Evolutionary conservation across 1,140 invertebrate genomes (phyloP).

Genomic region (Hyles vespertilio): DNA sequence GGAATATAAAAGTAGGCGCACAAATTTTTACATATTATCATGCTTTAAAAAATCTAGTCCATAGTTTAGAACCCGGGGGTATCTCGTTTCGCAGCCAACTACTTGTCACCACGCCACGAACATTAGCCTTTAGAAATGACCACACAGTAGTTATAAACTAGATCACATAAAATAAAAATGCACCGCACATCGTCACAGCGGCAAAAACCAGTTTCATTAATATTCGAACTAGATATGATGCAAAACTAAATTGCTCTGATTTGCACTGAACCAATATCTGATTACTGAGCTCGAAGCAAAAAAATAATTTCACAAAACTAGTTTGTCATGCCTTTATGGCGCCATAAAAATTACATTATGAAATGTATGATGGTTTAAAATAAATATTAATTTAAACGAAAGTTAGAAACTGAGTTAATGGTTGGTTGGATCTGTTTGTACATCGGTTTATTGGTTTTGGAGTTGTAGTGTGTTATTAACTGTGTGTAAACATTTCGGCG

Average conservation of each 20-base stretch:
- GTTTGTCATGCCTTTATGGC: conserved; percentile 10
- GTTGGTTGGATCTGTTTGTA: conserved; percentile 6
- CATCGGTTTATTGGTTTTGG: conserved; percentile 1
- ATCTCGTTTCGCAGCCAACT: too few relatives aligned
- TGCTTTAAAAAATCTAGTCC: too few relatives aligned
- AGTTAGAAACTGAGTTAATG: conserved; percentile 11
- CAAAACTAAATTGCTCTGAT: conserved; percentile 9
- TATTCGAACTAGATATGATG: conserved; percentile 7
- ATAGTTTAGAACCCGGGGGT: too few relatives aligned
- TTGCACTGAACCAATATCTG: conserved; percentile 11
- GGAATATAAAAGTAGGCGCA: too few relatives aligned
- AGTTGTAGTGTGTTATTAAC: too few relatives aligned
- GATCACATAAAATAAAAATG: not conserved
- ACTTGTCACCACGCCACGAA: too few relatives aligned
- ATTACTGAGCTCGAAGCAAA: conserved; percentile 1
- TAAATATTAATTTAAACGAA: conserved; percentile 15
- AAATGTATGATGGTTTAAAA: conserved; percentile 16
- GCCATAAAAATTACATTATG: conserved; percentile 17
- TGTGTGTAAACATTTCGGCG: too few relatives aligned
- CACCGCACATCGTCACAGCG: not conserved
- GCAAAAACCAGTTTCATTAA: conserved; percentile 5
- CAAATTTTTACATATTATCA: too few relatives aligned
- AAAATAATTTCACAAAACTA: conserved; percentile 12
- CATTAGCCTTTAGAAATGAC: too few relatives aligned
- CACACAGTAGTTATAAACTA: too few relatives aligned